A percentile compares a stretch with the other conserved stretches of the same genome.
phyloP scores from a whole-genome alignment of 2,888 invertebrate genomes.

The Tetheella fluctuosa region DNA sequence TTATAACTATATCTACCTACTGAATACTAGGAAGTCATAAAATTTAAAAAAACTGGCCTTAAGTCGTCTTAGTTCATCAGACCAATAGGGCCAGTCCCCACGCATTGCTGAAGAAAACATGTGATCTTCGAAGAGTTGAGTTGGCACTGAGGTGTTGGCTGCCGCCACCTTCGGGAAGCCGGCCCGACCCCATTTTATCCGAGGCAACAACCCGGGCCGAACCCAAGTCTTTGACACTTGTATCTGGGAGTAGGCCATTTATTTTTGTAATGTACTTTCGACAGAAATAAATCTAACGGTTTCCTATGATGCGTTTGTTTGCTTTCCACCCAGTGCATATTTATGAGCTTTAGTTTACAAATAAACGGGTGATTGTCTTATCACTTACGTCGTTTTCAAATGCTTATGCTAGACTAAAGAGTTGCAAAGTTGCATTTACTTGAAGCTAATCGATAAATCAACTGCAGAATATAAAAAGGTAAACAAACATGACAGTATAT shows the following conservation, averaged over 20 bases:
- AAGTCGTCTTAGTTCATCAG: neutral
- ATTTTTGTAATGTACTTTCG: slow-evolving; percentile 59
- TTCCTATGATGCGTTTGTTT: slow-evolving; percentile 59
- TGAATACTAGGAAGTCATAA: neutral
- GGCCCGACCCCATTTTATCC: slow-evolving; percentile 54
- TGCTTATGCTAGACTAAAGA: too few species aligned
- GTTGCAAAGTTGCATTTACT: too few species aligned
- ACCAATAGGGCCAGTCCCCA: neutral
- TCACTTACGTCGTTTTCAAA: neutral
- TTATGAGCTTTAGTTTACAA: slow-evolving; percentile 1
- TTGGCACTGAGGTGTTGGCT: slow-evolving; percentile 48
- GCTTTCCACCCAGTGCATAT: slow-evolving; percentile 21
- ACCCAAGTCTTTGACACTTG: slow-evolving; percentile 67
- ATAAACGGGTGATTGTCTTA: slow-evolving; percentile 2
- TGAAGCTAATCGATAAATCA: too few species aligned
- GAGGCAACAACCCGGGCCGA: slow-evolving; percentile 64
- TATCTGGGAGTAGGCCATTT: slow-evolving; percentile 62
- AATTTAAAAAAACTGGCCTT: neutral
- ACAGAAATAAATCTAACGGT: slow-evolving; percentile 64
- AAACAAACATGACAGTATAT: too few species aligned
- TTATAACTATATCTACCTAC: neutral
- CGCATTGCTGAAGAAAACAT: neutral
- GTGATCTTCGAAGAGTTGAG: slow-evolving; percentile 6
- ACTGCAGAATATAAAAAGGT: too few species aligned
- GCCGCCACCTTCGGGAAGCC: slow-evolving; percentile 51